A percentile compares a stretch with the other conserved stretches of the same genome.
phyloP scores from a whole-genome alignment of 2,888 invertebrate species.

The Alloscopus bannaensis region DNA sequence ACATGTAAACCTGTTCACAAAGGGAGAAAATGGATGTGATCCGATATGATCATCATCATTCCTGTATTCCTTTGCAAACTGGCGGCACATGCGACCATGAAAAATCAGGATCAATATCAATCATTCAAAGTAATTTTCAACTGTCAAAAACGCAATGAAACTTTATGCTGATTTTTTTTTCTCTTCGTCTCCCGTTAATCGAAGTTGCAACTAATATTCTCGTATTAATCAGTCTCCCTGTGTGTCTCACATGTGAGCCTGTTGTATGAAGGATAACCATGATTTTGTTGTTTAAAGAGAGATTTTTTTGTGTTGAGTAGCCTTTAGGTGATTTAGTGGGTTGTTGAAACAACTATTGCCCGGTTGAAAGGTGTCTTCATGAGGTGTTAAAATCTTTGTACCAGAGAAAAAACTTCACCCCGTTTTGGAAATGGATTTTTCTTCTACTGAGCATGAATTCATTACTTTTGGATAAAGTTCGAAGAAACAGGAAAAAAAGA shows the following conservation, averaged over 20 bases:
- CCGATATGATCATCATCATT: too few species aligned
- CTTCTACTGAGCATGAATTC: too few species aligned
- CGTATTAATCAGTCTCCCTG: slow-evolving; percentile 17
- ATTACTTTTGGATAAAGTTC: too few species aligned
- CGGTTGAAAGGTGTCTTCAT: slow-evolving; percentile 62
- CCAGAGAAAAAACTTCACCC: slow-evolving; percentile 34
- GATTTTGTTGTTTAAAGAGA: too few species aligned
- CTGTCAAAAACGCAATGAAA: slow-evolving; percentile 65
- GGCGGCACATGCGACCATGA: slow-evolving; percentile 65
- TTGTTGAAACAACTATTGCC: slow-evolving; percentile 59
- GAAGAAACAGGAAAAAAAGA: slow-evolving; percentile 4
- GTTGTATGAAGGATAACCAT: too few species aligned
- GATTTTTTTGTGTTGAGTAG: slow-evolving; percentile 40
- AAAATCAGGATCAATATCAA: slow-evolving; percentile 66
- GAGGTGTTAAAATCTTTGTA: slow-evolving; percentile 58
- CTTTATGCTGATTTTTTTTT: too few species aligned
- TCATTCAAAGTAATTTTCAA: slow-evolving; percentile 62
- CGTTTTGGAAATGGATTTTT: slow-evolving; percentile 14
- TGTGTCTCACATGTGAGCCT: too few species aligned
- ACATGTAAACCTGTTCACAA: slow-evolving; percentile 55
- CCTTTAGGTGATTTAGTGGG: slow-evolving; percentile 62
- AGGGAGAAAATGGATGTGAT: too few species aligned
- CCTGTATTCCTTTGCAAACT: slow-evolving; percentile 35
- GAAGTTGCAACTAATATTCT: slow-evolving; percentile 45
- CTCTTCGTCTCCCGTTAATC: slow-evolving; percentile 57